Percentiles rank a stretch among this genome's conserved stretches.
Conservation (phyloP, 2,888 invertebrate species). For the Heliconius erato region DNA sequence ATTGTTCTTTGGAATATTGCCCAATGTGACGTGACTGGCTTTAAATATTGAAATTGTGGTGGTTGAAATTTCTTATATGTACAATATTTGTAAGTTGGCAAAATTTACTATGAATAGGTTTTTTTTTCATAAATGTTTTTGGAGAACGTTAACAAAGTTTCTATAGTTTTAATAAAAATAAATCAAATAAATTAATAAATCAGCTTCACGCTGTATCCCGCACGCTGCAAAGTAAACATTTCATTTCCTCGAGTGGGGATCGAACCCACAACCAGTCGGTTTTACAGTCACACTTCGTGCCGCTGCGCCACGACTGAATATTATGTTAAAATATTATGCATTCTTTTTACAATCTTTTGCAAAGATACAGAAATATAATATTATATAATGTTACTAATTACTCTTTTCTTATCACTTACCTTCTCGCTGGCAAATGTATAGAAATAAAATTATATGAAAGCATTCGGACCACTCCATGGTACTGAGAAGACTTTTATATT, state of each 20-base stretch:
- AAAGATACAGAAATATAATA: neutral
- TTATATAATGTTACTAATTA: constrained; percentile 2
- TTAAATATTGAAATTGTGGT: constrained; percentile 9
- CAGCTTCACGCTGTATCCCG: no score
- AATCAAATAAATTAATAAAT: no score
- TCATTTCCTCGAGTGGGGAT: no score
- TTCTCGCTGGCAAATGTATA: constrained; percentile 25
- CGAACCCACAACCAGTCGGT: no score
- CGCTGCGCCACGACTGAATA: neutral
- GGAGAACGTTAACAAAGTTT: neutral
- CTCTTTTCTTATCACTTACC: neutral
- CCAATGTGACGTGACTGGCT: constrained; percentile 34
- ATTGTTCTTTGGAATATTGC: constrained; percentile 43
- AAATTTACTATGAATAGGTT: neutral
- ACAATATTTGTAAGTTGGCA: neutral
- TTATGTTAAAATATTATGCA: neutral
- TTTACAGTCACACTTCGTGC: no score
- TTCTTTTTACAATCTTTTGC: neutral
- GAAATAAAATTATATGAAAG: constrained; percentile 31
- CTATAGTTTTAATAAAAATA: no score
- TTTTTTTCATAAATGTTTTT: neutral
- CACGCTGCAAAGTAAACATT: no score
- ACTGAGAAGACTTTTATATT: constrained; percentile 41
- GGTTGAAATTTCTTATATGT: neutral
- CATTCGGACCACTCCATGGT: constrained; percentile 21